Percentiles rank a stretch among this genome's conserved stretches.
These are phyloP conservation scores for Mormyrus hasselquistii DNA, from an alignment of 2,797 vertebrate genomes.

Conservation along the genomic window DNA sequence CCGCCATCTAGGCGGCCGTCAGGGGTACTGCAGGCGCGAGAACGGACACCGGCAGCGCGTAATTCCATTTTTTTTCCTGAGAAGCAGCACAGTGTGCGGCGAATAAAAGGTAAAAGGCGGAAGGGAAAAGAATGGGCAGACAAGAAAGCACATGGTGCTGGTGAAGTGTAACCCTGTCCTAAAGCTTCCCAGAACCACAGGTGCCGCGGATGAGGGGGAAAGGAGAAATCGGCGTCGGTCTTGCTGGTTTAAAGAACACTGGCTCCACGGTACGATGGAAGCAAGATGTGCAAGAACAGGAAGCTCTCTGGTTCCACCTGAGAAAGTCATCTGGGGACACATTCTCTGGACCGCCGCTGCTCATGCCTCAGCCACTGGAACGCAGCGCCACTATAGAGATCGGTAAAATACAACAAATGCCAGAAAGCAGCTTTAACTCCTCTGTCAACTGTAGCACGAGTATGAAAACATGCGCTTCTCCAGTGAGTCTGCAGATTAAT, in stretches of 20 bases:
- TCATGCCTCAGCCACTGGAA: neutral
- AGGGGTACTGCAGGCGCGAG: slow-evolving; percentile 38
- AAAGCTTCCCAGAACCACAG: neutral
- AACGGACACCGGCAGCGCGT: slow-evolving; percentile 26
- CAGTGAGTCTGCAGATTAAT: neutral
- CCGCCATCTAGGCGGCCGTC: slow-evolving; percentile 59
- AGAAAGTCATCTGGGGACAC: neutral
- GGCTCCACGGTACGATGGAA: neutral
- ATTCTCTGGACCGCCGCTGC: neutral
- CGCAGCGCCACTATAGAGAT: neutral
- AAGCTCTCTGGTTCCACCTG: neutral
- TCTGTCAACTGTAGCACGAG: neutral
- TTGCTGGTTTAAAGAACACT: neutral
- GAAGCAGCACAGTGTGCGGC: slow-evolving; percentile 27
- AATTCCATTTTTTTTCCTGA: slow-evolving; percentile 29
- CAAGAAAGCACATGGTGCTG: slow-evolving; percentile 16
- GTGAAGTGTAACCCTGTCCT: neutral
- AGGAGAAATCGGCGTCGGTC: neutral
- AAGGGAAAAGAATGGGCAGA: slow-evolving; percentile 33
- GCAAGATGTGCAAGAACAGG: neutral
- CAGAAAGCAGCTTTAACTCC: neutral
- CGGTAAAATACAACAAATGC: neutral
- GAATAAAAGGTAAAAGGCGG: slow-evolving; percentile 37
- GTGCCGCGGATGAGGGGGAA: neutral
- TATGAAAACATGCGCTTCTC: neutral